Conservation (phyloP, 2,113 vertebrate genomes). For the Catagonus wagneri region DNA sequence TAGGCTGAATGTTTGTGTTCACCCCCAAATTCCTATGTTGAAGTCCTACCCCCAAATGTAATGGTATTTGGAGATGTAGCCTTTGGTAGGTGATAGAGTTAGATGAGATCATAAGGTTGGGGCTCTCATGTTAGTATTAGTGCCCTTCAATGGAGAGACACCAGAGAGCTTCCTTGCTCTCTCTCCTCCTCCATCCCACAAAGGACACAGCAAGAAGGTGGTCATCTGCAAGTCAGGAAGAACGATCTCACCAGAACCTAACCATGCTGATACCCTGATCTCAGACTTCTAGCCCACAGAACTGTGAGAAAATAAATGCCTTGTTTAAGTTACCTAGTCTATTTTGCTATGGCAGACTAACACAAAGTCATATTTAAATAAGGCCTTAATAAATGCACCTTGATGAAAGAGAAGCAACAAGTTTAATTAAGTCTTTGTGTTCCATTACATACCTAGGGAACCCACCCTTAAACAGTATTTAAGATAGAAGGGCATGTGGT, state of each 20-base stretch:
- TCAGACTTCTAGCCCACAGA: background rate
- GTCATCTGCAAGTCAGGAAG: background rate
- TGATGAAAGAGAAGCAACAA: background rate
- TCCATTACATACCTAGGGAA: background rate
- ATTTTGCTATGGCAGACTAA: background rate
- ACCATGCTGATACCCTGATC: background rate
- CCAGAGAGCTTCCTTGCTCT: background rate
- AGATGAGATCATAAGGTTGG: background rate
- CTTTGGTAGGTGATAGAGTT: background rate
- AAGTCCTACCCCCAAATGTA: background rate
- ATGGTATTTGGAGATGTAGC: background rate
- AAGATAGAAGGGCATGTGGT: background rate
- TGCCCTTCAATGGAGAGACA: background rate
- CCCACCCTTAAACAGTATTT: slow-evolving; percentile 4
- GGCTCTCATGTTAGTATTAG: background rate
- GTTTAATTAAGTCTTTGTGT: background rate
- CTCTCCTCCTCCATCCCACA: background rate
- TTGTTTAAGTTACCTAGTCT: background rate
- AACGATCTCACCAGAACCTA: background rate
- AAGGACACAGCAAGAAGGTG: background rate
- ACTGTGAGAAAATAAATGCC: background rate
- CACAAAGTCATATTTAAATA: slow-evolving; percentile 8
- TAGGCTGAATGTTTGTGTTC: background rate
- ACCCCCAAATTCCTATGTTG: background rate
- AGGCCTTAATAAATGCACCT: background rate